Conservation (phyloP, 1,140 invertebrate genomes). For the Sitobion miscanthi region DNA sequence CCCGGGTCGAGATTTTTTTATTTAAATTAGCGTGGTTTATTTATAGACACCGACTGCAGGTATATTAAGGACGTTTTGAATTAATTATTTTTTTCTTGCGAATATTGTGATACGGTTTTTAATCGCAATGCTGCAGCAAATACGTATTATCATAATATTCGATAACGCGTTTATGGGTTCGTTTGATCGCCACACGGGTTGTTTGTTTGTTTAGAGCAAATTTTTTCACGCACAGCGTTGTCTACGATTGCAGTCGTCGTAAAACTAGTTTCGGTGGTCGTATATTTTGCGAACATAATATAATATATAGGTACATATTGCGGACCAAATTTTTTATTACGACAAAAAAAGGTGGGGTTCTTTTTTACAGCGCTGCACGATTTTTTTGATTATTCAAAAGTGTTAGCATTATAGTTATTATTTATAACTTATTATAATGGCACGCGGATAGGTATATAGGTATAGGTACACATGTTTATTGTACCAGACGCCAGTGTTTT, state of each 20-base stretch:
- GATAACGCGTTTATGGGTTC: background rate
- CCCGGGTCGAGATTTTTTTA: slow-evolving; percentile 26
- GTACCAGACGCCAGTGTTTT: background rate
- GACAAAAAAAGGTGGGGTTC: background rate
- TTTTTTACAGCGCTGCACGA: background rate
- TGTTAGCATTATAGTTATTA: background rate
- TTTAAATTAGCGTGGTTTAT: slow-evolving; percentile 22
- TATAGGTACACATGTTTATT: background rate
- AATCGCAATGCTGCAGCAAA: background rate
- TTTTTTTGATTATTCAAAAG: slow-evolving; percentile 19
- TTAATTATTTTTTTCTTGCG: slow-evolving; percentile 15
- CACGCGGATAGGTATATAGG: background rate
- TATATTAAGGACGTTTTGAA: background rate
- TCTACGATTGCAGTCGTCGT: background rate
- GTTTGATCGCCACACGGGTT: background rate
- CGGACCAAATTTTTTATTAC: background rate
- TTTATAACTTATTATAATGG: background rate
- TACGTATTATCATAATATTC: background rate
- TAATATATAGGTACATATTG: background rate
- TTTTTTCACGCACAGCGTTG: background rate
- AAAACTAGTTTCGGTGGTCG: slow-evolving; percentile 12
- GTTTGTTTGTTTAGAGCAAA: background rate
- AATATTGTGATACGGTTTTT: background rate
- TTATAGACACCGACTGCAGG: background rate
- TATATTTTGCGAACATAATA: background rate